phyloP scores from a whole-genome alignment of 2,113 vertebrate genomes.

The Rhinogobius similis region DNA sequence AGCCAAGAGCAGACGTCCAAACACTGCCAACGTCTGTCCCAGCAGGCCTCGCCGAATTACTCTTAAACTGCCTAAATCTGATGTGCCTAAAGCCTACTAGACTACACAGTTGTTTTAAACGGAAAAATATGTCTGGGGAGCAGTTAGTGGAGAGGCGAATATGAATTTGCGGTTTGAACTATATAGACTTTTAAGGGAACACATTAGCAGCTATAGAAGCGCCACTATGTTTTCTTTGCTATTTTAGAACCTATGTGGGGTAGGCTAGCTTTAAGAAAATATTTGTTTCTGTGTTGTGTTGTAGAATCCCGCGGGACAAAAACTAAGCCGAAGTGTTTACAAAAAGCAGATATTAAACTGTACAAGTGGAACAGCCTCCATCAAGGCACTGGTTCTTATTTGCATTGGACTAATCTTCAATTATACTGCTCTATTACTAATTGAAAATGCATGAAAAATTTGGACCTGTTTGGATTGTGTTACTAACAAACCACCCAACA shows the following conservation, averaged over 20 bases:
- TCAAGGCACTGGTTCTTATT: too few species aligned
- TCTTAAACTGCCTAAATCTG: slow-evolving; percentile 30
- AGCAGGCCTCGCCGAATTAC: slow-evolving; percentile 41
- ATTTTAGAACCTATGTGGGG: neutral
- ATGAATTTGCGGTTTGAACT: slow-evolving; percentile 55
- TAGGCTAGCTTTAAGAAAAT: neutral
- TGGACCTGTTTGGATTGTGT: neutral
- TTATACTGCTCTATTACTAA: neutral
- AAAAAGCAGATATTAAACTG: neutral
- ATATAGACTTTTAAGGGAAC: slow-evolving; percentile 44
- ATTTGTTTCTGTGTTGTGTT: too few species aligned
- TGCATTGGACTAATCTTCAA: neutral
- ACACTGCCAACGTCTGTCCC: slow-evolving; percentile 43
- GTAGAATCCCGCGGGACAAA: neutral
- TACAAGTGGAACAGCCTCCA: neutral
- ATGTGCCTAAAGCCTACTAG: slow-evolving; percentile 28
- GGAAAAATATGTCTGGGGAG: slow-evolving; percentile 37
- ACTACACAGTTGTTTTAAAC: slow-evolving; percentile 23
- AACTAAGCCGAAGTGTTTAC: neutral
- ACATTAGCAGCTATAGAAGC: slow-evolving; percentile 55
- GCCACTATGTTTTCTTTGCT: slow-evolving; percentile 13
- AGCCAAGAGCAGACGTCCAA: slow-evolving; percentile 18
- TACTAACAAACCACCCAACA: neutral
- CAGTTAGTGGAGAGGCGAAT: slow-evolving; percentile 29
- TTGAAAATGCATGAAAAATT: neutral